Percentiles rank a stretch among this genome's conserved stretches.
These are phyloP conservation scores for Leptosomus discolor DNA, from an alignment of 2,113 vertebrate species.

Conservation along the genomic window DNA sequence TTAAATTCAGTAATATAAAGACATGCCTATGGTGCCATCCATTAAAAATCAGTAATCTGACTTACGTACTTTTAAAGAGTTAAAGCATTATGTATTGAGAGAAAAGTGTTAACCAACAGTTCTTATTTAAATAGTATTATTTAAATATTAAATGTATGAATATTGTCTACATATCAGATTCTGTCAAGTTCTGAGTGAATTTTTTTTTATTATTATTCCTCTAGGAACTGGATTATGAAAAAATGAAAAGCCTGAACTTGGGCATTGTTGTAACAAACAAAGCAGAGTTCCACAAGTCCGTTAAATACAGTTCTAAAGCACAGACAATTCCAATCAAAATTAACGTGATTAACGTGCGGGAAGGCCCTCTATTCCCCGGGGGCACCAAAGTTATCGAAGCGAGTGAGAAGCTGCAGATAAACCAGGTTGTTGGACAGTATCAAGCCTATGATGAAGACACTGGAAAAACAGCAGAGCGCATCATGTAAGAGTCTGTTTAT, in stretches of 20 bases:
- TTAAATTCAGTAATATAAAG: not conserved
- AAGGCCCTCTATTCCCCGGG: constrained; percentile 72
- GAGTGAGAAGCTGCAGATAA: constrained; percentile 46
- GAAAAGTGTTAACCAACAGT: not conserved
- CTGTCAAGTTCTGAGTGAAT: not conserved
- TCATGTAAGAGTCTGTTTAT: constrained; percentile 66
- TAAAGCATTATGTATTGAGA: not conserved
- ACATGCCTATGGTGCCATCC: not conserved
- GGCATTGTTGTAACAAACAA: constrained; percentile 75
- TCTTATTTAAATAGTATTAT: not conserved
- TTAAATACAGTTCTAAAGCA: constrained; percentile 49
- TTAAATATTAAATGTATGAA: not conserved
- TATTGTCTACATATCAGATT: not conserved
- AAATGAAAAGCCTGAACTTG: constrained; percentile 62
- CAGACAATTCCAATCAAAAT: constrained; percentile 73
- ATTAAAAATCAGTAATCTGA: not conserved
- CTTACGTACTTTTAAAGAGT: not conserved
- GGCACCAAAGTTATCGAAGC: constrained; percentile 20
- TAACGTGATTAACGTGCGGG: constrained; percentile 72
- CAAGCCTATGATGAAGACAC: constrained; percentile 75
- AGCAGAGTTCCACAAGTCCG: constrained; percentile 78
- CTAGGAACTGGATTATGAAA: constrained; percentile 78
- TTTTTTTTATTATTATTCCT: not conserved
- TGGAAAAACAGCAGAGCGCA: constrained; percentile 21
- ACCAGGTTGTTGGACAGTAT: constrained; percentile 70